A percentile compares a stretch with the other conserved stretches of the same genome.
Conservation (phyloP, 1,140 invertebrate genomes). For the Trypoxylus dichotomus region DNA sequence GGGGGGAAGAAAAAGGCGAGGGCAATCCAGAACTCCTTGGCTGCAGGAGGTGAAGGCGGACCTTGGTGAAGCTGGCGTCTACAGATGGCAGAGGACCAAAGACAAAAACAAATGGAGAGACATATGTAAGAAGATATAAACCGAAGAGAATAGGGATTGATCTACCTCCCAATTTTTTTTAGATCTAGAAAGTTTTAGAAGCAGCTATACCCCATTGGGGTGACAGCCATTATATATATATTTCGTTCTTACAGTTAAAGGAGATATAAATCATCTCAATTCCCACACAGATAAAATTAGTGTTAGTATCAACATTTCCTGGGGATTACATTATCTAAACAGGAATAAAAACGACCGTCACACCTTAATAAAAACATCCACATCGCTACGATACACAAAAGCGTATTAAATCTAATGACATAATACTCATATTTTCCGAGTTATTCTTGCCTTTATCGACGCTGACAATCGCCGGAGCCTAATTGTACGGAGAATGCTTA, state of each 20-base stretch:
- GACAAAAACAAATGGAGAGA: too few species aligned
- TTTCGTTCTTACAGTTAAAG: background rate
- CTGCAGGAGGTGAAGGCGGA: too few species aligned
- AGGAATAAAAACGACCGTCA: background rate
- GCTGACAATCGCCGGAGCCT: conserved; percentile 6
- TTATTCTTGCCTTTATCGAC: background rate
- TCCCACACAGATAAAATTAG: background rate
- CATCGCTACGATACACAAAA: background rate
- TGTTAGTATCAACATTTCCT: background rate
- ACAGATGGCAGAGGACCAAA: too few species aligned
- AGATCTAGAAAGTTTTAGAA: too few species aligned
- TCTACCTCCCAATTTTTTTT: too few species aligned
- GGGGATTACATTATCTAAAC: background rate
- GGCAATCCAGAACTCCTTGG: too few species aligned
- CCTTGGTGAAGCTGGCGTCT: too few species aligned
- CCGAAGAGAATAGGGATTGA: too few species aligned
- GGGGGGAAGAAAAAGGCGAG: too few species aligned
- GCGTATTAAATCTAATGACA: conserved; percentile 13
- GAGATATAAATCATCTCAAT: background rate
- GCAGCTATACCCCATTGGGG: too few species aligned
- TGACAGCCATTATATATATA: too few species aligned
- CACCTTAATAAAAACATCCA: conserved; percentile 23
- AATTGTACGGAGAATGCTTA: conserved; percentile 18
- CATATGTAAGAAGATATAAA: too few species aligned
- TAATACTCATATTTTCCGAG: conserved; percentile 3